These are phyloP conservation scores for Prunella himalayana DNA, from an alignment of 2,113 vertebrate species.

Conservation along the genomic window DNA sequence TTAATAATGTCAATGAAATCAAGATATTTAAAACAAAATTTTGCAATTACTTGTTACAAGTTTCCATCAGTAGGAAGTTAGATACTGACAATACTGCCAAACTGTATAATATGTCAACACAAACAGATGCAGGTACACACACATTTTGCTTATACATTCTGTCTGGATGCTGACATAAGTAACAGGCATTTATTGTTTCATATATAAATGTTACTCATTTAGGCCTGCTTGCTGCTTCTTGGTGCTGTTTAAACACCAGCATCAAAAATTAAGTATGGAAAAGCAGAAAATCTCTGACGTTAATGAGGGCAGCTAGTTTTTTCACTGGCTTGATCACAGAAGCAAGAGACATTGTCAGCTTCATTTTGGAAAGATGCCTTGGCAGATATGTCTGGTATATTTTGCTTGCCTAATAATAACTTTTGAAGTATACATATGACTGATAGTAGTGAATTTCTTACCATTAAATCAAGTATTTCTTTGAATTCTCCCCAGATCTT, in stretches of 20 bases:
- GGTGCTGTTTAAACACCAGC: not conserved
- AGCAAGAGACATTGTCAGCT: not conserved
- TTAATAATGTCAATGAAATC: not conserved
- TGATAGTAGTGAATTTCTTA: not conserved
- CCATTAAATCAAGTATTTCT: not conserved
- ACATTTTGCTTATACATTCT: not conserved
- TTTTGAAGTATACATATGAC: not conserved
- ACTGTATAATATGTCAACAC: not conserved
- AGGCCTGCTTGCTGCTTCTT: not conserved
- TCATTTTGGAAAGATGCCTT: not conserved
- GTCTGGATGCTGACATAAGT: not conserved
- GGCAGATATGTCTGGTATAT: not conserved
- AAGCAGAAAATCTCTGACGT: not conserved
- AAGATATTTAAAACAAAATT: not conserved
- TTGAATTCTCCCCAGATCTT: not conserved
- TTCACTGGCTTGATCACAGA: not conserved
- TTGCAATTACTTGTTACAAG: not conserved
- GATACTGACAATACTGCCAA: not conserved
- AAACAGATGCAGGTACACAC: not conserved
- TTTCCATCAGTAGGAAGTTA: not conserved
- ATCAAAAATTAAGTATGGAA: not conserved
- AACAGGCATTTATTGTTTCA: not conserved
- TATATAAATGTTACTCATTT: not conserved
- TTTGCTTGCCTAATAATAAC: not conserved
- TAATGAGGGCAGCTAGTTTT: not conserved